Evolutionary conservation across 1,140 invertebrate species (phyloP), one percentile per base, ranked within the genome.

Genomic region (Pemphigus obesinymphae): DNA sequence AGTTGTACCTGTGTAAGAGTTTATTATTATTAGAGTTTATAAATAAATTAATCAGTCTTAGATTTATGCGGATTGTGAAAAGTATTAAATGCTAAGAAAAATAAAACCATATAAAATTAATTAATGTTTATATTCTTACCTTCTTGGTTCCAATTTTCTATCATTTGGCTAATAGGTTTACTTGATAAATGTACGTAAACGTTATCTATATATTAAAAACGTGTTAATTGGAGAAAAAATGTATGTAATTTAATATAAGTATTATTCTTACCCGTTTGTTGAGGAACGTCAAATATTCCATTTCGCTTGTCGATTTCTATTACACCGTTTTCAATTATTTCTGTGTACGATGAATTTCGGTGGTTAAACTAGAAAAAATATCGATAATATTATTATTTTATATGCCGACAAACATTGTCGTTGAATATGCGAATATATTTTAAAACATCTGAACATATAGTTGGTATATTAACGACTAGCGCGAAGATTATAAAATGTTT

Each of bases 81-180:
- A 40, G 37, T 40, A 40, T 40, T n/a, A n/a, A n/a, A n/a, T n/a
- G n/a, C n/a, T n/a, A n/a, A n/a, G n/a, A n/a, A n/a, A 40, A 4
- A 10, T 40, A 5, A 40, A 40, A 40, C 37, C 37, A 10, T 40
- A 40, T 5, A 40, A 40, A 40, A 40, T 10, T 40, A 40, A 40
- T 10, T 10, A 10, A 15, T 43, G 13, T 45, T 17, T 0, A 37
- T 70, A 72, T 13, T 31, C 55, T 80, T 61, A 80, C 76, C 76
- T 43, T 80, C 76, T 20, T 63, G 76, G 5, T 80, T 80, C 76
- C 76, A 80, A 8, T 63, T 80, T 61, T 78, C 75, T 17, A 78
- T 13, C 76, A 61, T 61, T 45, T 80, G 76, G 10, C 76, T 80
- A n/a, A 80, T 61, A 20, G 76, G 76, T n/a, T 63, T 80, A 45